Evolutionary conservation across 2,113 vertebrate species (phyloP), one percentile per base, ranked within the genome.

Genomic region (Syngnathus typhle): DNA sequence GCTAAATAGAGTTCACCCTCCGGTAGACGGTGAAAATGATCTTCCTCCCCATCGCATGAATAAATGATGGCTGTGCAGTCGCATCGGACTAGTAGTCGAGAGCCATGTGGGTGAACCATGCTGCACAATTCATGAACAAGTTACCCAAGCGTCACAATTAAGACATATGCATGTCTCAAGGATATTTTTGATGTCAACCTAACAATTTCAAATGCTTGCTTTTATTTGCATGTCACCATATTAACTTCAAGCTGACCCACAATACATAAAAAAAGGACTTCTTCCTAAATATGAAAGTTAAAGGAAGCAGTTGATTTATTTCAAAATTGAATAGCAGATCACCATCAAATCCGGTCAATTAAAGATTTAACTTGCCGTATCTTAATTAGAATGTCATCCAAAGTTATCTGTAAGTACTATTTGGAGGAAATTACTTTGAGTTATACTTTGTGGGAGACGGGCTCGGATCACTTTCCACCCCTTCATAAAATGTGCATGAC

Each of bases 91-190:
- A 82, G 84, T 85, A 88, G 87, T 87, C 72, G 79, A 86, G 82
- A 67, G 71, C 74, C 80, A 87, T 84, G 82, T 79, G 82, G 85
- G 83, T 79, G 88, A 83, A 71, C 68, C 65, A 46, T 47, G 73
- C 82, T 90, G 79, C 84, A 89, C 83, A 89, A 89, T 89, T 90
- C 80, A 91, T 90, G 81, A 88, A 80, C 79, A 82, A 72, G 77
- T 82, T 84, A 85, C 73, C 73, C 80, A 81, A 83, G 86, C 82
- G 78, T 80, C 76, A 84, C 70, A 69, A 76, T 82, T 74, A 65
- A 21, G 6, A 15, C 58, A 38, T 52, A 7, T 44, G 38, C 8
- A 41, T 32, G 59, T 60, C 15, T 1, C 7, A 13, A 70, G 47
- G 44, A 69, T 11, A 67, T 62, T 15, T 32, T 55, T 12, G 11